Conservation (phyloP, 1,140 invertebrate species). For the Asbolus verrucosus region DNA sequence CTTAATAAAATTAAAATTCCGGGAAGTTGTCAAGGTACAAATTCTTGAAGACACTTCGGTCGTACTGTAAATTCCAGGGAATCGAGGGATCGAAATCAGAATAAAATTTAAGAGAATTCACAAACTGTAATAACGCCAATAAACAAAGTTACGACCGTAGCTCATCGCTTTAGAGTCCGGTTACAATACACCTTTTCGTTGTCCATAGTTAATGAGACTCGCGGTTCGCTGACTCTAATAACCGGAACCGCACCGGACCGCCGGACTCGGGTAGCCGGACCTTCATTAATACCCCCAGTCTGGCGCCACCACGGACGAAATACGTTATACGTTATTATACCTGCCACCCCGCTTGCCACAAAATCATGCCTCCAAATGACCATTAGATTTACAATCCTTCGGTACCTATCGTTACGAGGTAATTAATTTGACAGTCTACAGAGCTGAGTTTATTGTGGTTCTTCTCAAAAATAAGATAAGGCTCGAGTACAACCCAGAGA, state of each 20-base stretch:
- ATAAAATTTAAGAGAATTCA: not conserved
- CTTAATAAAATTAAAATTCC: too few relatives aligned
- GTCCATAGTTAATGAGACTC: constrained; percentile 55
- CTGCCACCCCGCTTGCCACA: constrained; percentile 31
- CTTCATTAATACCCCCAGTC: constrained; percentile 54
- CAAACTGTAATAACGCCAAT: constrained; percentile 49
- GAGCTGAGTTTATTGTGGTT: not conserved
- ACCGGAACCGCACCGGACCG: constrained; percentile 56
- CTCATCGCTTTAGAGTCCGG: constrained; percentile 49
- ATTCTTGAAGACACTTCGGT: too few relatives aligned
- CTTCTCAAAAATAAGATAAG: not conserved
- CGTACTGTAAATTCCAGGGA: too few relatives aligned
- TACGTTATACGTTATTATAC: constrained; percentile 29
- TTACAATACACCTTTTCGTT: constrained; percentile 52
- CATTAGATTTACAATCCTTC: constrained; percentile 20
- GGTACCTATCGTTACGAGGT: not conserved
- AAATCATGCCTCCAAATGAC: constrained; percentile 29
- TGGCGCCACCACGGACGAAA: constrained; percentile 50
- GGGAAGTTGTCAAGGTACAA: too few relatives aligned
- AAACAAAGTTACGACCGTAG: constrained; percentile 54
- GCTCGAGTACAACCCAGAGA: not conserved
- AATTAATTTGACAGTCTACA: constrained; percentile 28
- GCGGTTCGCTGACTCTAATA: constrained; percentile 55
- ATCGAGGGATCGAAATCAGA: constrained; percentile 17
- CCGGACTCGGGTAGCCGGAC: constrained; percentile 53